Percentiles rank a stretch among this genome's conserved stretches.
phyloP scores from a whole-genome alignment of 35 echinoderm and acorn worm species.

The Ptychodera flava region DNA sequence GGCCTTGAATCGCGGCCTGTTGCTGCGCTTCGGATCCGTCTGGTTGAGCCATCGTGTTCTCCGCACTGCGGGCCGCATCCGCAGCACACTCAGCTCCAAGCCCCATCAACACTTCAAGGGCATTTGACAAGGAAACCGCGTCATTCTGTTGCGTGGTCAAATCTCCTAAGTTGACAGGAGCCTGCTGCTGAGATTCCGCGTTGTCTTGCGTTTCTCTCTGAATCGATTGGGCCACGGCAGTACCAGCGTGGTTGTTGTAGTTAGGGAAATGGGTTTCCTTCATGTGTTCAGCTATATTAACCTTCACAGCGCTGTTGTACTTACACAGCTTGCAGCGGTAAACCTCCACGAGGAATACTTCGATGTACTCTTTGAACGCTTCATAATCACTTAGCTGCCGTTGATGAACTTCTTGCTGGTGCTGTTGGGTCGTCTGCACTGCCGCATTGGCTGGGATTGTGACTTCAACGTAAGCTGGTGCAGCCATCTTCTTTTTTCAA shows the following conservation, averaged over 20 bases:
- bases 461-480: slow-evolving; percentile 9
- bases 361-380: background rate
- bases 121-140: background rate
- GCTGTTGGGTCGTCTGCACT: background rate
- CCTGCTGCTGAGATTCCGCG: background rate
- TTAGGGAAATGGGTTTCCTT: slow-evolving; percentile 1
- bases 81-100: background rate
- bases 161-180: background rate
- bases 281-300: slow-evolving; percentile 5
- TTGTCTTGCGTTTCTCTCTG: background rate
- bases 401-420: background rate
- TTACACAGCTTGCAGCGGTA: slow-evolving; percentile 8
- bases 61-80: background rate
- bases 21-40: background rate
- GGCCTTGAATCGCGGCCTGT: background rate
- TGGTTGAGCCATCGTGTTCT: background rate
- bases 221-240: background rate
- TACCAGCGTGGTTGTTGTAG: background rate
- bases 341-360: background rate
- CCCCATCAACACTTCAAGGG: background rate
- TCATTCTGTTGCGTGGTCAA: background rate
- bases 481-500: background rate
- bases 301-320: background rate
- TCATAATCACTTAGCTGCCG: background rate
- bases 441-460: slow-evolving; percentile 3